Evolutionary conservation across 2,888 invertebrate species (phyloP), one percentile per base, ranked within the genome.

Genomic region (Diplolepis rosae): DNA sequence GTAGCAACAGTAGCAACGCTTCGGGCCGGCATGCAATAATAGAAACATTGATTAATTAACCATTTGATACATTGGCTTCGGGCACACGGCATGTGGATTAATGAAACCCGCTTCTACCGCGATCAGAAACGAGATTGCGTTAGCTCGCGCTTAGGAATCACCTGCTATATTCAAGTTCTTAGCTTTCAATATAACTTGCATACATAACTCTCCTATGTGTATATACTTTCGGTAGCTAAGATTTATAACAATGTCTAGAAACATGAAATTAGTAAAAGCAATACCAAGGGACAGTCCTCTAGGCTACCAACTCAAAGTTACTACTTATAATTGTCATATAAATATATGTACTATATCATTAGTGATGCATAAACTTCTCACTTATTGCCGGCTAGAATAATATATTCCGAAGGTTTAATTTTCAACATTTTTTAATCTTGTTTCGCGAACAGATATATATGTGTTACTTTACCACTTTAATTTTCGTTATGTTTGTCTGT

Each of bases 1-100:
- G 80, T 77, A 76, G 78, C 76, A 39, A 75, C 78, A 72, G 78
- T 79, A 80, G 78, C 76, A 79, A 74, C 61, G 79, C 78, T 79
- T 68, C 76, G 70, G 74, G 71, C 74, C 72, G 74, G 77, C 74
- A 75, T 75, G 76, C 83, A 86, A 85, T 86, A 85, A 86, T 84
- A 84, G 80, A 83, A 86, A 85, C 83, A 83, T 82, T 82, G 84
- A 84, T 86, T 85, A 86, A 87, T 87, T 85, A 84, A 83, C 77
- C 75, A 80, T 80, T 82, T 80, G 77, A 79, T 80, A 77, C 79
- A 78, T 72, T 76, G 76, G 77, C 77, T 76, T 66, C 79, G 75
- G 80, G 78, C 77, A 68, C 69, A 76, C 73, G 75, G 77, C 73
- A 67, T 71, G 70, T 71, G 77, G 77, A 82, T 81, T 82, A 81